phyloP scores from a whole-genome alignment of 1,140 invertebrate genomes.

The Achatina immaculata region DNA sequence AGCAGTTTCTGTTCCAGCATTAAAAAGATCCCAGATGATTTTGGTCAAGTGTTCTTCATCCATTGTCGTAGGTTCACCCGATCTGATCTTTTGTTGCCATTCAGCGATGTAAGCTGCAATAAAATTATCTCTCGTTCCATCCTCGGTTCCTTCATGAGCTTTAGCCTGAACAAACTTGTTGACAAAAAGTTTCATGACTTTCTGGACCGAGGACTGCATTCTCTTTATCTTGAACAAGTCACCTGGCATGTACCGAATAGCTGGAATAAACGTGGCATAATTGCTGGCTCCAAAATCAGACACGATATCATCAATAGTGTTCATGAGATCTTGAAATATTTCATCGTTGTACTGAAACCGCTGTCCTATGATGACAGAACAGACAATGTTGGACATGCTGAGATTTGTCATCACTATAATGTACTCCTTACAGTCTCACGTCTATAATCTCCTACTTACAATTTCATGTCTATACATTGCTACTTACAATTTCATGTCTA shows the following conservation, averaged over 20 bases:
- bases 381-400: slow-evolving; percentile 50
- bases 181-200: slow-evolving; percentile 21
- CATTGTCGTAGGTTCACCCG: slow-evolving; percentile 3
- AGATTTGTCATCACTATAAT: slow-evolving; percentile 23
- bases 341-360: slow-evolving; percentile 70
- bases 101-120: slow-evolving; percentile 48
- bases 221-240: slow-evolving; percentile 43
- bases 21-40: slow-evolving; percentile 63
- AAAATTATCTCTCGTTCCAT: slow-evolving; percentile 40
- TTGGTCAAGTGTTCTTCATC: slow-evolving; percentile 34
- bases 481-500: no score
- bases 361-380: slow-evolving; percentile 44
- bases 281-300: neutral
- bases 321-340: slow-evolving; percentile 31
- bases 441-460: no score
- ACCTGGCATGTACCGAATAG: slow-evolving; percentile 42
- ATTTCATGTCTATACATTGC: no score
- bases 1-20: slow-evolving; percentile 91
- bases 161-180: slow-evolving; percentile 11
- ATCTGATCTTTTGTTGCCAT: slow-evolving; percentile 10
- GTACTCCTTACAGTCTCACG: no score
- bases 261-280: slow-evolving; percentile 41
- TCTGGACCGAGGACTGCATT: slow-evolving; percentile 23
- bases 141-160: slow-evolving; percentile 14
- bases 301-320: slow-evolving; percentile 30